Base-by-base conservation (phyloP, 2,797 vertebrate species). In the Erithacus rubecula region DNA sequence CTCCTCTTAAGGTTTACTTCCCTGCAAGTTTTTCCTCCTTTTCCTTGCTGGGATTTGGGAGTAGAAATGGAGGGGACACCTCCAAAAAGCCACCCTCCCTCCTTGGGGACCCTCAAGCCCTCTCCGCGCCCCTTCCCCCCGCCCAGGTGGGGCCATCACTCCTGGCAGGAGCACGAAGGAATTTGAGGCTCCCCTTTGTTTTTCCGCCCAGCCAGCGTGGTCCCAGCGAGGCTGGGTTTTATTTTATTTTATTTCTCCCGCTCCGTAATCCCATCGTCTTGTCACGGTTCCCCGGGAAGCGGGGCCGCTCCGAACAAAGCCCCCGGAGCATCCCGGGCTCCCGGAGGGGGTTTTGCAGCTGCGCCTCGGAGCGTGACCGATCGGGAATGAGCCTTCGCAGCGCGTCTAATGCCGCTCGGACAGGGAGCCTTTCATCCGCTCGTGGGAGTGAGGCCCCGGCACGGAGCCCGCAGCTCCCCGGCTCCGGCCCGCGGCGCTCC, bases 361-460 rank as follows among this genome's bases (percentile, higher is more conserved):
- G 97, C 90, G 96, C 96, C 96, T 97, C 95, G 91, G 97, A 98
- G 97, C 96, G 75, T 98, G 98, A 98, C 98, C 97, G 98, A 98
- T 98, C 29, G 58, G 97, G 98, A 98, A 98, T 98, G 98, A 98
- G 97, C 97, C 97, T 97, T 96, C 82, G 94, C 94, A 97, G 97
- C 96, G 96, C 93, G 26, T 97, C 96, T 55, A 98, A 98, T 97
- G 98, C 95, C 64, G 96, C 43, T 97, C 68, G 98, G 94, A 97
- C 96, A 97, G 97, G 96, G 70, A 91, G 97, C 95, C 97, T 98
- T 98, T 98, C 97, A 97, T 96, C 97, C 96, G 51, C 87, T 90
- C 97, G 96, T 97, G 97, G 96, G 96, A 97, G 97, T 70, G 77
- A 29, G 82, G 93, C 95, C 95, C 96, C 94, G 94, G 93, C 96